Base-by-base conservation (phyloP, 2,113 vertebrate genomes). In the Cyphotilapia sp. region DNA sequence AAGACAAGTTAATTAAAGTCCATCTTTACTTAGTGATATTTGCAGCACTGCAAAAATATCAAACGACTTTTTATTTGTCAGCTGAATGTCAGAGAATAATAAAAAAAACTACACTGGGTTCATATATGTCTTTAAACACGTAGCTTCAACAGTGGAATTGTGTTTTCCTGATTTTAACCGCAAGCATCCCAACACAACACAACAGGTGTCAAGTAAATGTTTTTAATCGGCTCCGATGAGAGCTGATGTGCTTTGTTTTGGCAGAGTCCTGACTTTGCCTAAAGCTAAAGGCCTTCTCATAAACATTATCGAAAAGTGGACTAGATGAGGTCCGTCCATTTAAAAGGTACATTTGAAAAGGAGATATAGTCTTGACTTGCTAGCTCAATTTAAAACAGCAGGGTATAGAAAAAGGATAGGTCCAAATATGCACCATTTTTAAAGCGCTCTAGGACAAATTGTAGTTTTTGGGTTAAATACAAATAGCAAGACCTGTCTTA, bases 1-100 rank as follows among this genome's bases (percentile, higher is more conserved):
- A 9, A 80, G 54, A 61, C 35, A 35, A 84, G 86, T 76, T 88
- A 83, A 82, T 91, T 88, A 87, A 81, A 76, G 81, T 82, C 31
- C 11, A 59, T 90, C 69, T 91, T 91, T 93, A 80, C 78, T 31
- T 33, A 80, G 56, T 57, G 59, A 71, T 61, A 83, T 87, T 84
- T 74, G 78, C 61, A 57, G 29, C 22, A n/a, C n/a, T 3, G 3
- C 24, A 69, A 47, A 53, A 80, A 57, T 33, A 47, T 19, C 3
- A 27, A 76, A 24, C 14, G 1, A 14, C 42, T 29, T 31, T 69
- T 54, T 45, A 40, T 33, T 29, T 81, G 66, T 53, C 53, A 69
- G 57, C 17, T 63, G 40, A 80, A 80, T n/a, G 35, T 2, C 47
- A 40, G 49, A 19, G 14, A 40, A 59, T n/a, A 74, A 74, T 12